Percentiles rank a stretch among this genome's conserved stretches.
Conservation (phyloP, 37 sponge, comb jelly and placozoan species). For the Axinella damicornis region DNA sequence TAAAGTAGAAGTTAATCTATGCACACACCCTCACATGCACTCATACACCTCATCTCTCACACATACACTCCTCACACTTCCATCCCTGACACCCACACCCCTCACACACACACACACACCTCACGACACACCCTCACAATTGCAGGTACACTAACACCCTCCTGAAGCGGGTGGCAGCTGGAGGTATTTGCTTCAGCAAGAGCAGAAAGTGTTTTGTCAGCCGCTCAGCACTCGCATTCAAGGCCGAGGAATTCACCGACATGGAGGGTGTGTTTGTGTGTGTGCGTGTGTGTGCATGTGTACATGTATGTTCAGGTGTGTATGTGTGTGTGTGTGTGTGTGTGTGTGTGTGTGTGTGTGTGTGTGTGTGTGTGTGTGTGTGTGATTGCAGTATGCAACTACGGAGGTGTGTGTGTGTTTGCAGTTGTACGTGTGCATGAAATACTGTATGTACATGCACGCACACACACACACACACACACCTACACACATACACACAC, state of each 20-base stretch:
- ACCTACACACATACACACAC: not conserved
- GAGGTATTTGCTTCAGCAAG: slow-evolving; percentile 83
- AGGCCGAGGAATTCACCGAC: slow-evolving; percentile 94
- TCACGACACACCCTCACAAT: not conserved
- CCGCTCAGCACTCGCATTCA: slow-evolving; percentile 66
- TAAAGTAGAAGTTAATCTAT: no score
- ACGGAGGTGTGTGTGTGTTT: no score
- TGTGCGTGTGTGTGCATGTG: slow-evolving; percentile 13
- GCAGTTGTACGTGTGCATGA: not conserved
- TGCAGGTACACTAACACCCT: slow-evolving; percentile 78
- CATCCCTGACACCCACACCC: not conserved
- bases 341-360: slow-evolving; percentile 10
- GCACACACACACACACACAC: no score
- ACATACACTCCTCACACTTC: not conserved
- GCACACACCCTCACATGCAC: no score
- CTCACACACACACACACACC: not conserved
- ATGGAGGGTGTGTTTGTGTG: slow-evolving; percentile 57
- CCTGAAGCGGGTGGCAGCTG: slow-evolving; percentile 67
- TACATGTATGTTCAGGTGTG: no score
- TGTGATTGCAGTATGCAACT: not conserved
- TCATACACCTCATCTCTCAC: not conserved
- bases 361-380: slow-evolving; percentile 33
- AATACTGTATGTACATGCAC: not conserved
- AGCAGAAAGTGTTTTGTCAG: slow-evolving; percentile 87
- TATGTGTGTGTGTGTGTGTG: not conserved